Conservation (phyloP, 1,140 invertebrate species). For the Apis florea region DNA sequence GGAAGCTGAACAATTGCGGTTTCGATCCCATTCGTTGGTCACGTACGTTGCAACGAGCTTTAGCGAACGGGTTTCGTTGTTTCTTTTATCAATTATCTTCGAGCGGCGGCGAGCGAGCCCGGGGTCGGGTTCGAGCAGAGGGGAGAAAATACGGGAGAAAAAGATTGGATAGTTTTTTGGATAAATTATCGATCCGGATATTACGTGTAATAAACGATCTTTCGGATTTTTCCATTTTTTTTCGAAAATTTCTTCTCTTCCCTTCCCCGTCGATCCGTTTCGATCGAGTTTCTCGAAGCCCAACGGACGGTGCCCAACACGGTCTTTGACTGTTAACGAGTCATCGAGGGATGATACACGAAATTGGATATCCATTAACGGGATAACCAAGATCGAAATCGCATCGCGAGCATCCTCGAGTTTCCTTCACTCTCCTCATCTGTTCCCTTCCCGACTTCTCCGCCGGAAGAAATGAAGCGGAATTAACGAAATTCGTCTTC, state of each 20-base stretch:
- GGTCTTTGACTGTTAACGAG: not conserved
- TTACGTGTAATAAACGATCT: too few species aligned
- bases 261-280: not conserved
- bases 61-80: slow-evolving; percentile 6
- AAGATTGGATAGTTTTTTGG: not conserved
- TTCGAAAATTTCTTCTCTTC: too few species aligned
- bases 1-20: slow-evolving; percentile 61
- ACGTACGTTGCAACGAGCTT: slow-evolving; percentile 27
- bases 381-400: slow-evolving; percentile 26
- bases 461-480: not conserved
- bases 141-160: slow-evolving; percentile 3
- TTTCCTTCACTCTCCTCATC: not conserved
- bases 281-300: not conserved
- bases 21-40: slow-evolving; percentile 31
- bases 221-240: not conserved
- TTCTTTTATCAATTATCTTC: slow-evolving; percentile 39
- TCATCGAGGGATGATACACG: slow-evolving; percentile 1
- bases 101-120: slow-evolving; percentile 4
- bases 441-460: not conserved
- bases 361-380: slow-evolving; percentile 10
- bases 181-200: slow-evolving; percentile 11
- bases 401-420: slow-evolving; percentile 19
- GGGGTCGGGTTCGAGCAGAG: too few species aligned
- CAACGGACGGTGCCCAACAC: not conserved
- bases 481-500: slow-evolving; percentile 29